Evolutionary conservation across 2,797 vertebrate genomes (phyloP).

Genomic region (Chelon auratus): DNA sequence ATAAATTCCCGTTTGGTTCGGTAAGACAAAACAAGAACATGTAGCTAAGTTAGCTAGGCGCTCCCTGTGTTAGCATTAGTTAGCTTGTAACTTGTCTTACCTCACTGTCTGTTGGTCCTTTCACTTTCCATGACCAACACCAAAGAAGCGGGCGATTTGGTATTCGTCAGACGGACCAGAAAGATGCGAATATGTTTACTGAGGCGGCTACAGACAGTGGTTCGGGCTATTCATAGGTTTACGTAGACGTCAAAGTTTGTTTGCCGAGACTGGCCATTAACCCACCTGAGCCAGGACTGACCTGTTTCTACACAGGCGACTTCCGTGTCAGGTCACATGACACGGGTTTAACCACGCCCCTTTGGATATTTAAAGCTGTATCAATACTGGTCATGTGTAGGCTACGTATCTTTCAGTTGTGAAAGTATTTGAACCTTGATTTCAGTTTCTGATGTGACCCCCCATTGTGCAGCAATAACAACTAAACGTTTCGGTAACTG

Average conservation of each 20-base stretch:
- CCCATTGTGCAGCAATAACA: too few relatives aligned
- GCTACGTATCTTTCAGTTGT: too few relatives aligned
- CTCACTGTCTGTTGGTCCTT: conserved; percentile 4
- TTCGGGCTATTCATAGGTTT: too few relatives aligned
- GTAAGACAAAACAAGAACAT: background rate
- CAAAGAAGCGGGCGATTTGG: too few relatives aligned
- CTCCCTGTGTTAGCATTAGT: background rate
- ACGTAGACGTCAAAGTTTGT: background rate
- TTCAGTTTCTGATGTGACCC: too few relatives aligned
- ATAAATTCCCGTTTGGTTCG: background rate
- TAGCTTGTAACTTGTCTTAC: conserved; percentile 27
- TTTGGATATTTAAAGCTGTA: too few relatives aligned
- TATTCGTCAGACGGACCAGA: background rate
- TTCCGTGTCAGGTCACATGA: conserved; percentile 46
- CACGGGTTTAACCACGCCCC: background rate
- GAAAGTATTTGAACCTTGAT: too few relatives aligned
- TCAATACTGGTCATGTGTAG: too few relatives aligned
- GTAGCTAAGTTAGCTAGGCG: background rate
- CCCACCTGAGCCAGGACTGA: background rate
- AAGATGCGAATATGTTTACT: accelerated
- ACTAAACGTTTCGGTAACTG: too few relatives aligned
- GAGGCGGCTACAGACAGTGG: accelerated
- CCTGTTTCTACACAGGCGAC: background rate
- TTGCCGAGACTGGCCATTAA: accelerated
- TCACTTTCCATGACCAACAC: background rate